Base-by-base conservation (phyloP, 2,797 vertebrate species). In the Novumbra hubbsi region DNA sequence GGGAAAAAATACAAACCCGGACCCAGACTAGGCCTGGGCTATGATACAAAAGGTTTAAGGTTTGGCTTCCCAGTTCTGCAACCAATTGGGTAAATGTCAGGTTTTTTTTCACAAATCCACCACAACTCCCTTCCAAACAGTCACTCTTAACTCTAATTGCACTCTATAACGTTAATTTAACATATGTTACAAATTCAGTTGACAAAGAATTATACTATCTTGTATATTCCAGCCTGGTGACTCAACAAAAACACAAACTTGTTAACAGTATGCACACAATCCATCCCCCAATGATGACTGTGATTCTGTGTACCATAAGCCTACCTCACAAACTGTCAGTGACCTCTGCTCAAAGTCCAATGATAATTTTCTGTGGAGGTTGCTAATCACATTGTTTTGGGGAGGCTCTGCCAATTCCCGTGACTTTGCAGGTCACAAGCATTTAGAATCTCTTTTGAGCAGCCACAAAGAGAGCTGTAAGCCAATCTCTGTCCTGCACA, bases 201-300 rank as follows among this genome's bases (percentile, higher is more conserved):
- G 5, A 5, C 5, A 38, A 38, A 38, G 34, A 38, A 4, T 38
- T 38, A 38, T 38, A 38, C 34, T 38, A 38, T 38, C 34, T 38
- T 38, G 34, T 38, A 5, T 38, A 38, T 7, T 38, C 8, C 1
- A 38, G 34, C 2, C 34, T 38, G 34, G 34, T 38, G 2, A 7
- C 34, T 38, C 2, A 38, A 38, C 5, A 38, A 38, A 38, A 38
- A 38, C 19, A 55, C 50, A 19, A 55, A 55, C 19, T 1, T 21
- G 19, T n/a, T 21, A 19, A 55, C 50, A 21, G 50, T 55, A 55
- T 19, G 19, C 50, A 52, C 50, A 52, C 34, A 38, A 38, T 6
- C 50, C 48, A 52, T 81, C 50, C 76, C 38, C 72, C 73, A 78
- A 14, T 15, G 50, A 6, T 6, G 50, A 5, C 50, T n/a, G 17